Percentiles rank a stretch among this genome's conserved stretches.
phyloP scores from a whole-genome alignment of 2,888 invertebrate species.

The Dynastes grantii region DNA sequence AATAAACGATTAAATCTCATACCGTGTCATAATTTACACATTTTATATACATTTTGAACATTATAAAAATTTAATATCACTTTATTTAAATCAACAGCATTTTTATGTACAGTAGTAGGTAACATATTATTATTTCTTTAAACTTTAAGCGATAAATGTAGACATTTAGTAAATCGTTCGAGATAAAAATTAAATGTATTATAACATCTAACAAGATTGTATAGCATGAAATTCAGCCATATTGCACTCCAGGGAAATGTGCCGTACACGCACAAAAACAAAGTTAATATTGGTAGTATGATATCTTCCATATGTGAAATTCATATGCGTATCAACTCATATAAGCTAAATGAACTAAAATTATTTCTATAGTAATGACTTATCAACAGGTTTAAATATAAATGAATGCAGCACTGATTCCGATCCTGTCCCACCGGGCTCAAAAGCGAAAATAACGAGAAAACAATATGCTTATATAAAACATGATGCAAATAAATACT shows the following conservation, averaged over 20 bases:
- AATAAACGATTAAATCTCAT: too few relatives aligned
- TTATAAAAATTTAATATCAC: too few relatives aligned
- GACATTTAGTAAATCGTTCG: too few relatives aligned
- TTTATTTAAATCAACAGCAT: too few relatives aligned
- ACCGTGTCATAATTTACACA: too few relatives aligned
- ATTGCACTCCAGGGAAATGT: slow-evolving; percentile 44
- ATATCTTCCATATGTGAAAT: slow-evolving; percentile 55
- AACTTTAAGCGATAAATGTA: too few relatives aligned
- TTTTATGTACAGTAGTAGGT: too few relatives aligned
- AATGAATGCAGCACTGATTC: slow-evolving; percentile 23
- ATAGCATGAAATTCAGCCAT: slow-evolving; percentile 48
- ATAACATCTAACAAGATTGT: slow-evolving; percentile 26
- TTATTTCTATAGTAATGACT: slow-evolving; percentile 46
- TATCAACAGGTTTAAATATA: slow-evolving; percentile 45
- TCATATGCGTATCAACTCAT: slow-evolving; percentile 56
- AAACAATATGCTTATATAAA: slow-evolving; percentile 27
- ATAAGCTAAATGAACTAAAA: slow-evolving; percentile 48
- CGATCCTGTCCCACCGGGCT: slow-evolving; percentile 20
- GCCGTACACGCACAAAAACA: slow-evolving; percentile 50
- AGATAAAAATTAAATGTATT: too few relatives aligned
- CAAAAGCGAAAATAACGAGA: not conserved
- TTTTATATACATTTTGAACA: too few relatives aligned
- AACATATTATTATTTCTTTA: too few relatives aligned
- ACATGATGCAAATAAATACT: slow-evolving; percentile 35
- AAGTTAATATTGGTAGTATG: slow-evolving; percentile 49